These are phyloP conservation scores for Cyrtodaria siliqua DNA, from an alignment of 2,888 invertebrate species.

Conservation along the genomic window DNA sequence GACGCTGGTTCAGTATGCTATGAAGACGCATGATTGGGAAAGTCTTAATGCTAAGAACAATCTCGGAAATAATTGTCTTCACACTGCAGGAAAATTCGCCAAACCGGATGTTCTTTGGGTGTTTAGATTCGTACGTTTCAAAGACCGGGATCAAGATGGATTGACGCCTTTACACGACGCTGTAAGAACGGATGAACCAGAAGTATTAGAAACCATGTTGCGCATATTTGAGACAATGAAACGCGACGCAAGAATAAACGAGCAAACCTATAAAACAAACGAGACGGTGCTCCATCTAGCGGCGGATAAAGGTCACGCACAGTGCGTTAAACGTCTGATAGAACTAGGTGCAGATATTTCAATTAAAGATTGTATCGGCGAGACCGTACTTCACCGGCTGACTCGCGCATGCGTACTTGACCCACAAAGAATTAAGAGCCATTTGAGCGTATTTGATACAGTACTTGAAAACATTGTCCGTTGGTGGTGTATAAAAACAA, in stretches of 20 bases:
- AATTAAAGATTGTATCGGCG: conserved; percentile 71
- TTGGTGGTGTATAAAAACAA: conserved; percentile 81
- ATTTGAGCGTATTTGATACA: conserved; percentile 69
- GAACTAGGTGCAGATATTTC: conserved; percentile 70
- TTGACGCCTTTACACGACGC: conserved; percentile 78
- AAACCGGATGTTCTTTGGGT: conserved; percentile 79
- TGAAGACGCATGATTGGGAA: conserved; percentile 83
- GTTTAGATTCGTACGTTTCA: conserved; percentile 77
- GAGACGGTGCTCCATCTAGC: conserved; percentile 77
- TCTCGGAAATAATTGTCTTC: conserved; percentile 82
- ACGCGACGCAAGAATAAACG: conserved; percentile 78
- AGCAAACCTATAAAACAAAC: conserved; percentile 64
- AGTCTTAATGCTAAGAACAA: conserved; percentile 80
- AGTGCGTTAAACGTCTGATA: conserved; percentile 62
- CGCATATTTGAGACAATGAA: conserved; percentile 79
- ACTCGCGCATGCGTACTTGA: conserved; percentile 66
- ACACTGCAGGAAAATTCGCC: conserved; percentile 81
- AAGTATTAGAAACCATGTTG: conserved; percentile 76
- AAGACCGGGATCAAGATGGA: conserved; percentile 76
- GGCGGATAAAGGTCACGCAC: conserved; percentile 66
- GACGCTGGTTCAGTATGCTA: conserved; percentile 79
- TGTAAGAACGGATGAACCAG: conserved; percentile 73
- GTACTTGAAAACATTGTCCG: conserved; percentile 68
- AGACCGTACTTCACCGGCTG: conserved; percentile 81
- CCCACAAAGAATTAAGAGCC: conserved; percentile 37